Conservation (phyloP, 2,797 vertebrate genomes). For the Galaxias olidus region DNA sequence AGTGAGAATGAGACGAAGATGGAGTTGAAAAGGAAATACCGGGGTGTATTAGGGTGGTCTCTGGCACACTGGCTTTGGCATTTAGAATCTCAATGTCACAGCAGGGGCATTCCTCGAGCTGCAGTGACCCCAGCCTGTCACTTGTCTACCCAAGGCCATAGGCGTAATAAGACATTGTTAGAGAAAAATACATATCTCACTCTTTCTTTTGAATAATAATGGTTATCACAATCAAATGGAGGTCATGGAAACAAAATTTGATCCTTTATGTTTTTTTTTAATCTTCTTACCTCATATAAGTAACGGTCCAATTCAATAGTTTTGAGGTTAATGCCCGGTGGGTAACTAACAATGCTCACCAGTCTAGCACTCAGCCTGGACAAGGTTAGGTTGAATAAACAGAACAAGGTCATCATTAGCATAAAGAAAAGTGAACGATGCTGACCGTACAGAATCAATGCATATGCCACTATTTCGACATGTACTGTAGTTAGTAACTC, state of each 20-base stretch:
- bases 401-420: not conserved
- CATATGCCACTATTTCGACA: not conserved
- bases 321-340: constrained; percentile 58
- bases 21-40: not conserved
- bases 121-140: constrained; percentile 39
- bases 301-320: constrained; percentile 47
- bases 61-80: not conserved
- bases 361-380: constrained; percentile 46
- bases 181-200: not conserved
- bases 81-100: constrained; percentile 57
- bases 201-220: not conserved
- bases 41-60: not conserved
- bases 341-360: constrained; percentile 44
- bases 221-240: not conserved
- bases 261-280: not conserved
- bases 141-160: constrained; percentile 36
- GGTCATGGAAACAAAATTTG: not conserved
- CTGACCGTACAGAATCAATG: not conserved
- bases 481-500: constrained; percentile 18
- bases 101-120: constrained; percentile 58
- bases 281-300: constrained; percentile 52
- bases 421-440: not conserved
- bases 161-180: not conserved
- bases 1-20: not conserved
- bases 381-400: constrained; percentile 3